phyloP scores from a whole-genome alignment of 2,888 invertebrate genomes.

The Dynastes grantii region DNA sequence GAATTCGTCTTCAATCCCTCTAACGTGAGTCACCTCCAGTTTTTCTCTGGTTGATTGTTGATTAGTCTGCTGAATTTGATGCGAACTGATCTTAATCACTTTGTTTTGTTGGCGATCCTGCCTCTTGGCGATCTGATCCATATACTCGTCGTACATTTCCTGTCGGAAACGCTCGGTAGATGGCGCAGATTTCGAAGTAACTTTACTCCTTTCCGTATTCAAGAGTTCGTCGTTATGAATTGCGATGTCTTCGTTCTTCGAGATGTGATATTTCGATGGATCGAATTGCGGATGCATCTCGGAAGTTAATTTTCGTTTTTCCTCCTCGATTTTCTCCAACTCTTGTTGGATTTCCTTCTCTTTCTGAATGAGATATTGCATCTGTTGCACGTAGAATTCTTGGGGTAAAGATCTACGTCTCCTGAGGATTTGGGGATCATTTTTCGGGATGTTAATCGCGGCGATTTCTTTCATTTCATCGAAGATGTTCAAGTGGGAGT shows the following conservation, averaged over 20 bases:
- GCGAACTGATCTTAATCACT: conserved; percentile 84
- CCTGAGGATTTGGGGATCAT: conserved; percentile 20
- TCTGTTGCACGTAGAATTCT: conserved; percentile 77
- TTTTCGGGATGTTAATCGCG: conserved; percentile 35
- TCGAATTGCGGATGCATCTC: conserved; percentile 69
- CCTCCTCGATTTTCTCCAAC: conserved; percentile 76
- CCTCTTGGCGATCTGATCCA: conserved; percentile 84
- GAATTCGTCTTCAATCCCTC: conserved; percentile 82
- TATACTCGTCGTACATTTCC: conserved; percentile 89
- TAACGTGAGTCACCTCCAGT: conserved; percentile 68
- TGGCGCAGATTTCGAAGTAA: conserved; percentile 39
- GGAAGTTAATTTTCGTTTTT: conserved; percentile 69
- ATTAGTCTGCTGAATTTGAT: conserved; percentile 66
- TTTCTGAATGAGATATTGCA: conserved; percentile 79
- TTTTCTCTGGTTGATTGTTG: conserved; percentile 54
- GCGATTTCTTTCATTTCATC: conserved; percentile 23
- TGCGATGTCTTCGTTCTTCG: conserved; percentile 72
- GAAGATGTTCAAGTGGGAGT: conserved; percentile 52
- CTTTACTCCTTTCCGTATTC: conserved; percentile 48
- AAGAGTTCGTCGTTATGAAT: conserved; percentile 59
- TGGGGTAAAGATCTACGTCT: conserved; percentile 77
- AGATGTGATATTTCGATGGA: conserved; percentile 70
- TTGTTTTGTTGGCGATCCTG: conserved; percentile 86
- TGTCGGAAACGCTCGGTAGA: conserved; percentile 81
- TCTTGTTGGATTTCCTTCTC: conserved; percentile 80